Evolutionary conservation across 2,888 invertebrate genomes (phyloP).

Genomic region (Mycalesis mineus): DNA sequence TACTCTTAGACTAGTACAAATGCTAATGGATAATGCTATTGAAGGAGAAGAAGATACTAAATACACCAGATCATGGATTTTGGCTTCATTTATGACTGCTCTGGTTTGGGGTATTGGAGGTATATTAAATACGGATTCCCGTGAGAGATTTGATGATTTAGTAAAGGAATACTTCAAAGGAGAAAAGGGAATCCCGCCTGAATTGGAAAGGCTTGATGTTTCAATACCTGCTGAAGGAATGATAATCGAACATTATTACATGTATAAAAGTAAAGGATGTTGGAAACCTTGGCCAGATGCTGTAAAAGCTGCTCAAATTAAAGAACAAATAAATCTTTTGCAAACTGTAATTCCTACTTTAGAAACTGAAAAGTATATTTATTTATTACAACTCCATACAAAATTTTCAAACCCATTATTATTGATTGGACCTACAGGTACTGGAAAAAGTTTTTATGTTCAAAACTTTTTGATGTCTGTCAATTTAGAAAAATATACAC

Average conservation of each 20-base stretch:
- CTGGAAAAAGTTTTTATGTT: constrained; percentile 90
- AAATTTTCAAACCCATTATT: constrained; percentile 82
- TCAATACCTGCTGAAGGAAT: constrained; percentile 86
- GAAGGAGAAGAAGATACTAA: constrained; percentile 84
- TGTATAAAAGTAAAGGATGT: constrained; percentile 88
- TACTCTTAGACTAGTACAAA: constrained; percentile 85
- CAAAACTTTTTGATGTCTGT: constrained; percentile 85
- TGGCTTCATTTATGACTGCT: constrained; percentile 86
- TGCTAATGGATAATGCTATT: constrained; percentile 85
- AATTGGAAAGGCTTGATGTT: constrained; percentile 84
- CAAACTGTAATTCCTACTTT: constrained; percentile 90
- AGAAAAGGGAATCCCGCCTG: constrained; percentile 57
- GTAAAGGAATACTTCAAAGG: constrained; percentile 74
- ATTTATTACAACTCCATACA: constrained; percentile 86
- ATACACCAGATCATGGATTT: constrained; percentile 83
- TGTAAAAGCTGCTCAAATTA: constrained; percentile 74
- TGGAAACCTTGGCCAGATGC: constrained; percentile 93
- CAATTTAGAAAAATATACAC: constrained; percentile 83
- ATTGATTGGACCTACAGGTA: constrained; percentile 90
- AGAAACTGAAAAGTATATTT: constrained; percentile 89
- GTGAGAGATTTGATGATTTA: constrained; percentile 82
- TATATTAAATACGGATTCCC: constrained; percentile 84
- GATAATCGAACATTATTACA: constrained; percentile 89
- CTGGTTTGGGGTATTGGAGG: constrained; percentile 93
- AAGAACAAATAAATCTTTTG: constrained; percentile 81